Base-by-base conservation (phyloP, 2,888 invertebrate species). In the Aleiodes leptofemur region DNA sequence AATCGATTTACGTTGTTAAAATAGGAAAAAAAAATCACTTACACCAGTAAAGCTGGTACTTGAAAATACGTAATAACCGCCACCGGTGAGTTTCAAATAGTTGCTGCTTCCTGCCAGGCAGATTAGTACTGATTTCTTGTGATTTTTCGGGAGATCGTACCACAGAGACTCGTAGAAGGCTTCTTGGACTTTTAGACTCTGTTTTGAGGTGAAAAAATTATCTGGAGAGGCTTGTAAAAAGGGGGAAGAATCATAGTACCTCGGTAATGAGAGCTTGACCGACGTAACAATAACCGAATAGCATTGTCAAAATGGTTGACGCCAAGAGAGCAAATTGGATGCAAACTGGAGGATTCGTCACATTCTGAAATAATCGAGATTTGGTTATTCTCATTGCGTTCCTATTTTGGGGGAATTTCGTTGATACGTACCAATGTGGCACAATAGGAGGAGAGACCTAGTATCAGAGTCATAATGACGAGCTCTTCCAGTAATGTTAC, bases 41-140 rank as follows among this genome's bases (percentile, higher is more conserved):
- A 59, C 69, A 31, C 68, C 57, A 16, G 69, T 72, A n/a, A 76
- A 78, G 73, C 72, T 69, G 50, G 50, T 23, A 9, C 72, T 31
- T 1, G 78, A 78, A 23, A 74, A 78, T 11, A 69, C 43, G 31
- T 77, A 77, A 48, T 74, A 77, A 31, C 70, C 61, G 57, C 77
- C 77, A 4, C 68, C 77, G 1, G 74, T 72, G 11, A 77, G 16
- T 38, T 72, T 61, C 14, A 74, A 72, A 14, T 74, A 74, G n/a
- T 31, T 69, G 11, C 48, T 38, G 5, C 72, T 64, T 53, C 72
- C 72, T 3, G 53, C 29, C 77, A 77, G 75, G 11, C 75, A 77
- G 3, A 77, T 75, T 3, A 51, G 48, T 34, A 77, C 13, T 11
- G 55, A 14, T 69, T 57, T 75, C 71, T 34, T n/a, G 56, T 70